Percentiles rank a stretch among this genome's conserved stretches.
Conservation (phyloP, 2,113 vertebrate species). For the Porphyrio hochstetteri region DNA sequence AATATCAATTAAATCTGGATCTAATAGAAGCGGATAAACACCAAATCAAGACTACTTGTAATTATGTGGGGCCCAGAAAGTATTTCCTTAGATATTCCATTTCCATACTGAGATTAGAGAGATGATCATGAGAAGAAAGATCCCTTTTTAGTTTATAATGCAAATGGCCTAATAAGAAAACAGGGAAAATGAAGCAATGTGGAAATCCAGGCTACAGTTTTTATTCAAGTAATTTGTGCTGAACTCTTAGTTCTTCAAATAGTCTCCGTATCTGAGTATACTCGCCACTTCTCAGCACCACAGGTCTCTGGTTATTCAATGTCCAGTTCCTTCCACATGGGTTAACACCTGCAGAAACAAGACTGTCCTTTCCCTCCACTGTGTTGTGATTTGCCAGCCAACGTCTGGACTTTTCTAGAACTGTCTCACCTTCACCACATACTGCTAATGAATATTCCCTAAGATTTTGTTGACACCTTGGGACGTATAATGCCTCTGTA, state of each 20-base stretch:
- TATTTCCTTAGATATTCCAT: not conserved
- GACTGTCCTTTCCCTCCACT: not conserved
- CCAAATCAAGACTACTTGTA: not conserved
- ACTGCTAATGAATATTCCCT: not conserved
- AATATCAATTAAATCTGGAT: not conserved
- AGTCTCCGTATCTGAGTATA: too few relatives aligned
- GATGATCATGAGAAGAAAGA: not conserved
- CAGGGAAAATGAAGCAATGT: not conserved
- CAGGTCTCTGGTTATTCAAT: not conserved
- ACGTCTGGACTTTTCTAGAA: not conserved
- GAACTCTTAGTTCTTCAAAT: not conserved
- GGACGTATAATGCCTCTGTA: not conserved
- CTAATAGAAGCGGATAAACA: not conserved
- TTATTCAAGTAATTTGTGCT: not conserved
- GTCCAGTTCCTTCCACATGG: not conserved
- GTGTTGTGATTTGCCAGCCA: not conserved
- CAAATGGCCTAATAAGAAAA: not conserved
- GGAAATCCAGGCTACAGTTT: not conserved
- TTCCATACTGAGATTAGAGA: not conserved
- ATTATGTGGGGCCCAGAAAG: not conserved
- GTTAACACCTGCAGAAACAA: not conserved
- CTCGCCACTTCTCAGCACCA: not conserved
- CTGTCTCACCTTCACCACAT: not conserved
- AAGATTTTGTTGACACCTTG: not conserved
- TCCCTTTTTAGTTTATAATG: not conserved